phyloP scores from a whole-genome alignment of 2,113 vertebrate genomes.

The Sardina pilchardus region DNA sequence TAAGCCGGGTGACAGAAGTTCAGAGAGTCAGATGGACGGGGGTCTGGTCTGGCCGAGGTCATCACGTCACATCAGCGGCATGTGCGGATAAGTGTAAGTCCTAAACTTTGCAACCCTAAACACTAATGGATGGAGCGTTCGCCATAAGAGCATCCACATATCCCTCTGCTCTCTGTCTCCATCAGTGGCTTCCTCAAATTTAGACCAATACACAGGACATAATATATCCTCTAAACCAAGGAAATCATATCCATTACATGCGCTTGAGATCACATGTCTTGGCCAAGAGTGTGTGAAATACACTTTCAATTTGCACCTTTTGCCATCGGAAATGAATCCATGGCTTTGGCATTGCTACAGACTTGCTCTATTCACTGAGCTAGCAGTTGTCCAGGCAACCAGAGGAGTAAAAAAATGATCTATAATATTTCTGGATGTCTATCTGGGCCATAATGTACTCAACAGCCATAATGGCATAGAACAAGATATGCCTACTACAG shows the following conservation, averaged over 20 bases:
- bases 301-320: neutral
- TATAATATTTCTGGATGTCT: neutral
- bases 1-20: neutral
- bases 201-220: neutral
- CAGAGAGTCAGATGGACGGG: neutral
- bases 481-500: neutral
- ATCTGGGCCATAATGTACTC: too few relatives aligned
- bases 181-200: neutral
- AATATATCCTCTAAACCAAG: neutral
- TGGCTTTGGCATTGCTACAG: neutral
- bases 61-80: neutral
- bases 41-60: neutral
- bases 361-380: neutral
- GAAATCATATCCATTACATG: neutral
- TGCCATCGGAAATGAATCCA: neutral
- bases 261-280: too few relatives aligned
- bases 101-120: neutral
- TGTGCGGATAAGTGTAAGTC: neutral
- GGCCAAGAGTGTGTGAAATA: neutral
- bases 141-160: neutral
- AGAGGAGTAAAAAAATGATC: neutral
- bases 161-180: neutral
- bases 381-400: too few relatives aligned
- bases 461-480: too few relatives aligned
- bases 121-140: neutral